These are phyloP conservation scores for Podiceps cristatus DNA, from an alignment of 2,113 vertebrate species.

Conservation along the genomic window DNA sequence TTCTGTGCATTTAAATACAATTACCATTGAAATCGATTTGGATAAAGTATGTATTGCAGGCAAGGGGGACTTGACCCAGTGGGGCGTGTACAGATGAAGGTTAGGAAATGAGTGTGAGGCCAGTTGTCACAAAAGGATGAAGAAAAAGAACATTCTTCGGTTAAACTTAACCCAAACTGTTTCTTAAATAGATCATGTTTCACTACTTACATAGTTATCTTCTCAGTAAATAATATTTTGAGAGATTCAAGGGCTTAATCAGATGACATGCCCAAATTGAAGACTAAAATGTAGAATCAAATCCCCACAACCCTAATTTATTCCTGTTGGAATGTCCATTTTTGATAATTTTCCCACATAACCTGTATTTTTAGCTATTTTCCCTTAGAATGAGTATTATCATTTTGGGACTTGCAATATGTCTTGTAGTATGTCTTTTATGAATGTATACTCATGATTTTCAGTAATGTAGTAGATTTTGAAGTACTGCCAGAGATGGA, in stretches of 20 bases:
- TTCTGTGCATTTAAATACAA: background rate
- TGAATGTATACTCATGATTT: background rate
- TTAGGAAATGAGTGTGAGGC: background rate
- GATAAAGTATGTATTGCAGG: background rate
- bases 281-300: background rate
- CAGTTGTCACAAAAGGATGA: background rate
- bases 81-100: background rate
- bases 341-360: background rate
- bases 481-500: background rate
- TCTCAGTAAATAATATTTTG: background rate
- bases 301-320: background rate
- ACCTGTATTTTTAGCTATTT: background rate
- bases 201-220: background rate
- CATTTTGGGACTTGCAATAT: background rate
- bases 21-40: background rate
- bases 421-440: background rate
- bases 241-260: background rate
- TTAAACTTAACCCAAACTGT: background rate
- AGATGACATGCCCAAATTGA: background rate
- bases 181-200: background rate
- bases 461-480: background rate
- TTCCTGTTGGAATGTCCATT: background rate
- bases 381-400: background rate
- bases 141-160: background rate
- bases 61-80: background rate